phyloP scores from a whole-genome alignment of 92 coral and sea anemone genomes.

The Phenganax stokvisi region DNA sequence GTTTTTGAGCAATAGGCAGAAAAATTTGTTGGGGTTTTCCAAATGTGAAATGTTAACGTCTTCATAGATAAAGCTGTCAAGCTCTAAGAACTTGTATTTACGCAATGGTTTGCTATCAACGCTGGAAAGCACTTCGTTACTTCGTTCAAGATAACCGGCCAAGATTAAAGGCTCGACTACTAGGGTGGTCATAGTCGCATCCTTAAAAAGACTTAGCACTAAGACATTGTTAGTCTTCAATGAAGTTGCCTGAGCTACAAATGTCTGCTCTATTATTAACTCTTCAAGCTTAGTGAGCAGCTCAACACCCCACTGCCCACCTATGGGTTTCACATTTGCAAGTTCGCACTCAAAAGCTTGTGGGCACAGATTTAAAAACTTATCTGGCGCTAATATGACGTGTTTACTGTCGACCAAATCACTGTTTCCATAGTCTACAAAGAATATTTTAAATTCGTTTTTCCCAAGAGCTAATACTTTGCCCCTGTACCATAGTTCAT shows the following conservation, averaged over 20 bases:
- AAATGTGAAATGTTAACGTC: slow-evolving; percentile 68
- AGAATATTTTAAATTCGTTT: slow-evolving; percentile 68
- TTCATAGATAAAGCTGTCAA: slow-evolving; percentile 49
- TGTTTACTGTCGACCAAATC: slow-evolving; percentile 59
- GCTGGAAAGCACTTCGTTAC: slow-evolving; percentile 5
- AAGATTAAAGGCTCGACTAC: slow-evolving; percentile 50
- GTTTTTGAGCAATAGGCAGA: slow-evolving; percentile 65
- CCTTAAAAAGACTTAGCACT: slow-evolving; percentile 60
- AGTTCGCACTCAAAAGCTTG: slow-evolving; percentile 86
- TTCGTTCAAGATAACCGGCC: slow-evolving; percentile 41
- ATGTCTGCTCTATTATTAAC: slow-evolving; percentile 61
- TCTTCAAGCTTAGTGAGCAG: slow-evolving; percentile 51
- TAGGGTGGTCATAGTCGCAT: slow-evolving; percentile 51
- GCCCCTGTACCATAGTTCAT: slow-evolving; percentile 87
- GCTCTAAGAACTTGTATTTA: slow-evolving; percentile 48
- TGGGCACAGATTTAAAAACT: slow-evolving; percentile 62
- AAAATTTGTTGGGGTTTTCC: slow-evolving; percentile 65
- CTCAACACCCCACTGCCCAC: slow-evolving; percentile 45
- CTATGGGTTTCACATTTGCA: slow-evolving; percentile 53
- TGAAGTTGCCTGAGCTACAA: slow-evolving; percentile 51
- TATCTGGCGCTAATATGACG: slow-evolving; percentile 54
- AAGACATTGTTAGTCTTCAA: slow-evolving; percentile 59
- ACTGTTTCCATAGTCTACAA: slow-evolving; percentile 89
- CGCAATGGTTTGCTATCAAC: slow-evolving; percentile 3
- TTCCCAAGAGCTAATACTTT: slow-evolving; percentile 62